Percentiles rank a stretch among this genome's conserved stretches.
phyloP scores from a whole-genome alignment of 2,797 vertebrate genomes.

The Hoplostethus mediterraneus region DNA sequence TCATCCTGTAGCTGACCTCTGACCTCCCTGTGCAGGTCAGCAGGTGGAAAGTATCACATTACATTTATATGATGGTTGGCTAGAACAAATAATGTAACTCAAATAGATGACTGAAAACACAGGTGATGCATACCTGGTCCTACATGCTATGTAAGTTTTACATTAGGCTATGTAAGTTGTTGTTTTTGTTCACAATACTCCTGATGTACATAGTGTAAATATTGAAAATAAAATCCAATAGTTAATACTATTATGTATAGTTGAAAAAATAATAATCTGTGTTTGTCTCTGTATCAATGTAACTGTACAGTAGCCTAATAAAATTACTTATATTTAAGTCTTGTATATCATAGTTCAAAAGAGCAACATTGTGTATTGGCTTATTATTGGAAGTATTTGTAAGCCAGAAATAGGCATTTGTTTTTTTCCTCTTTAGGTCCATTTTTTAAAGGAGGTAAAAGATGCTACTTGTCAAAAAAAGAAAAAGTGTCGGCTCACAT shows the following conservation, averaged over 20 bases:
- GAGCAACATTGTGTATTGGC: too few relatives aligned
- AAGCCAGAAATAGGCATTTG: too few relatives aligned
- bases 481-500: constrained; percentile 27
- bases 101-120: too few relatives aligned
- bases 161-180: too few relatives aligned
- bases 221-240: constrained; percentile 57
- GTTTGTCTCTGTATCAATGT: constrained; percentile 77
- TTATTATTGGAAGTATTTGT: too few relatives aligned
- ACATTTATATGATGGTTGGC: neutral
- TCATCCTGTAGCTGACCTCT: constrained; percentile 14
- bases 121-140: too few relatives aligned
- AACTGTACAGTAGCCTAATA: constrained; percentile 60
- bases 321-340: constrained; percentile 47
- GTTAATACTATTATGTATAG: constrained; percentile 52
- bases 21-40: constrained; percentile 11
- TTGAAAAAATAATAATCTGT: constrained; percentile 46
- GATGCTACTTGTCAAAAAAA: neutral
- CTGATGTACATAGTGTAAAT: constrained; percentile 59
- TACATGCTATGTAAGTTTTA: too few relatives aligned
- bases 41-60: neutral
- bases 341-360: too few relatives aligned
- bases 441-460: neutral
- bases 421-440: neutral
- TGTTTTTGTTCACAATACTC: too few relatives aligned
- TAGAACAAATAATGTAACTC: too few relatives aligned